phyloP scores from a whole-genome alignment of 1,140 invertebrate genomes.

The Dendrolimus punctatus region DNA sequence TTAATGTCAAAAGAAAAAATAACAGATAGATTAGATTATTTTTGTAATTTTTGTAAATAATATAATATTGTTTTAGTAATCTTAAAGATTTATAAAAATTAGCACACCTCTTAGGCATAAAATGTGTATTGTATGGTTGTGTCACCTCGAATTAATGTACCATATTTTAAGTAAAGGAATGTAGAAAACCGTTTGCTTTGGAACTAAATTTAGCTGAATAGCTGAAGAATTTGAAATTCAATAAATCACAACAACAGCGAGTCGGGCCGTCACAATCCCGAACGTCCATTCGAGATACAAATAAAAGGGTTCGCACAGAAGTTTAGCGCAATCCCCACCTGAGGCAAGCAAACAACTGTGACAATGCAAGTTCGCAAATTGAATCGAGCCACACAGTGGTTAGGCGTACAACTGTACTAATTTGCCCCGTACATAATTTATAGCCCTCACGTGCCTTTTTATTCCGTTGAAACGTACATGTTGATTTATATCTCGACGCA shows the following conservation, averaged over 20 bases:
- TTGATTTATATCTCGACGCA: constrained; percentile 18
- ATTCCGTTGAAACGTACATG: constrained; percentile 22
- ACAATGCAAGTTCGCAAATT: constrained; percentile 42
- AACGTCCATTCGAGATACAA: constrained; percentile 18
- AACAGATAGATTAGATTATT: too few relatives aligned
- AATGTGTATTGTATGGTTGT: too few relatives aligned
- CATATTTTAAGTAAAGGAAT: too few relatives aligned
- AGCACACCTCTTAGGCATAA: too few relatives aligned
- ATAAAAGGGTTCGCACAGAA: constrained; percentile 30
- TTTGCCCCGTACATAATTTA: constrained; percentile 34
- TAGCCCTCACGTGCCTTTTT: constrained; percentile 25
- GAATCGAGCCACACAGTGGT: constrained; percentile 31
- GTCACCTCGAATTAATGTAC: too few relatives aligned
- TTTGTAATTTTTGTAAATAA: too few relatives aligned
- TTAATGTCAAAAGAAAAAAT: too few relatives aligned
- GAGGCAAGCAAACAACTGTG: constrained; percentile 28
- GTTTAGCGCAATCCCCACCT: constrained; percentile 27
- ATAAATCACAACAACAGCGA: constrained; percentile 22
- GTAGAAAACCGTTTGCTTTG: too few relatives aligned
- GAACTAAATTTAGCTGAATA: too few relatives aligned
- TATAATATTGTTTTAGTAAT: too few relatives aligned
- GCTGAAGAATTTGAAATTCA: constrained; percentile 18
- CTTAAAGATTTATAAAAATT: too few relatives aligned
- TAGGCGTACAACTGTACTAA: constrained; percentile 34
- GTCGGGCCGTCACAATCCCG: constrained; percentile 12